Evolutionary conservation across 2,113 vertebrate genomes (phyloP), one percentile per base, ranked within the genome.

Genomic region (Triplophysa rosa): DNA sequence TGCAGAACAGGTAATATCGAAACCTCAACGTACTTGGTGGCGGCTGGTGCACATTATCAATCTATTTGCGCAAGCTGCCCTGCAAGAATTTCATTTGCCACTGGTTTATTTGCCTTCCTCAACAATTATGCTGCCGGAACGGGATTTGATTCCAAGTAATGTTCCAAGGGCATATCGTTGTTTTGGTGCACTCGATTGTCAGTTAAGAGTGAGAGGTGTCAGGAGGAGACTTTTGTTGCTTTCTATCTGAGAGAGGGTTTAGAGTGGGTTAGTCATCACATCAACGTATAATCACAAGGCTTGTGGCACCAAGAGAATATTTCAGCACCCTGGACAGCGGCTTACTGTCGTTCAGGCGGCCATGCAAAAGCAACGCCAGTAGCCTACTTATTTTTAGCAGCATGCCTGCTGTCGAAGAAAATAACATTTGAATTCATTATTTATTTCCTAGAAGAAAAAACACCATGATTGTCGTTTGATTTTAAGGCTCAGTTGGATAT

Each of bases 11-110:
- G 86, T 86, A 79, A 89, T 89, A 90, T 84, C 87, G 85, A 89
- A 87, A 90, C 78, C 85, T 79, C 84, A 83, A 75, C 87, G 83
- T 86, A 85, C 80, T 90, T 89, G 89, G 89, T 78, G 78, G 83
- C 80, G 82, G 80, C 81, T 84, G 81, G 67, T 89, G 81, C 85
- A 89, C 88, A 90, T 91, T 91, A 91, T 91, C 87, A 90, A 90
- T 93, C 88, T 90, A 91, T 90, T 91, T 91, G 89, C 87, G 86
- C 88, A 90, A 88, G 87, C 89, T 91, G 87, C 85, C 87, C 86
- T 80, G 88, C 84, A 80, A 84, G 87, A 88, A 90, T 90, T 91
- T 90, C 82, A 90, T 92, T 91, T 91, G 86, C 86, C 82, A 88
- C 82, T 89, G 81, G 87, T 89, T 90, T 89, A 91, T 90, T 90